Conservation (phyloP, 2,888 invertebrate species). For the Mythimna vitellina region DNA sequence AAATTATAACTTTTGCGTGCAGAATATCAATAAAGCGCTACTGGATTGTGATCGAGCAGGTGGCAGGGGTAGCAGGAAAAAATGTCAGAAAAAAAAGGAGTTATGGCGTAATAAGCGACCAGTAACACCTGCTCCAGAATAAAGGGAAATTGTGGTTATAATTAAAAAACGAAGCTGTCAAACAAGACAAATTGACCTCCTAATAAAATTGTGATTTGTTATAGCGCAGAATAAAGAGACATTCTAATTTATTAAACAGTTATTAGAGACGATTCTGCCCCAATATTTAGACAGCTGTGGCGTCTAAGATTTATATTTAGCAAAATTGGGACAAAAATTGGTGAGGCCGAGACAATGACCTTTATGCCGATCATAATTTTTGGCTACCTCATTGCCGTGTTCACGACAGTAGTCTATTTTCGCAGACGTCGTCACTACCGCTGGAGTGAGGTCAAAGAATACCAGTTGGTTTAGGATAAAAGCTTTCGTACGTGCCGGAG, state of each 20-base stretch:
- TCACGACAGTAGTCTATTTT: conserved; percentile 78
- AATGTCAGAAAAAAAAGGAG: neutral
- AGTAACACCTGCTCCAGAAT: conserved; percentile 18
- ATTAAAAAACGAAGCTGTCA: conserved; percentile 19
- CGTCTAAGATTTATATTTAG: conserved; percentile 45
- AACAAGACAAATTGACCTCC: neutral
- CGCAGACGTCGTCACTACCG: conserved; percentile 71
- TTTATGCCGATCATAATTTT: conserved; percentile 77
- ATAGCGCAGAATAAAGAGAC: neutral
- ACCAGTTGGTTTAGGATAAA: conserved; percentile 78
- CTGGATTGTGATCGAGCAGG: conserved; percentile 3
- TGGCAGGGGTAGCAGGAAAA: neutral
- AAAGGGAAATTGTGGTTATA: conserved; percentile 7
- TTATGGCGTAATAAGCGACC: neutral
- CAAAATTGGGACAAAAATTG: conserved; percentile 66
- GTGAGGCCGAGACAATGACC: conserved; percentile 79
- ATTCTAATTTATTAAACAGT: neutral
- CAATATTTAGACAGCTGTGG: conserved; percentile 41
- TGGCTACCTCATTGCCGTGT: conserved; percentile 71
- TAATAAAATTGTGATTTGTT: neutral
- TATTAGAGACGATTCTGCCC: conserved; percentile 1
- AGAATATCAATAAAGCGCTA: conserved; percentile 30
- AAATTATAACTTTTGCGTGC: conserved; percentile 22
- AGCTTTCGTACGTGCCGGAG: conserved; percentile 78
- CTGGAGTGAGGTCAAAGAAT: conserved; percentile 79